Evolutionary conservation across 2,888 invertebrate species (phyloP).

Genomic region (Drosophila nr. perissopoda): DNA sequence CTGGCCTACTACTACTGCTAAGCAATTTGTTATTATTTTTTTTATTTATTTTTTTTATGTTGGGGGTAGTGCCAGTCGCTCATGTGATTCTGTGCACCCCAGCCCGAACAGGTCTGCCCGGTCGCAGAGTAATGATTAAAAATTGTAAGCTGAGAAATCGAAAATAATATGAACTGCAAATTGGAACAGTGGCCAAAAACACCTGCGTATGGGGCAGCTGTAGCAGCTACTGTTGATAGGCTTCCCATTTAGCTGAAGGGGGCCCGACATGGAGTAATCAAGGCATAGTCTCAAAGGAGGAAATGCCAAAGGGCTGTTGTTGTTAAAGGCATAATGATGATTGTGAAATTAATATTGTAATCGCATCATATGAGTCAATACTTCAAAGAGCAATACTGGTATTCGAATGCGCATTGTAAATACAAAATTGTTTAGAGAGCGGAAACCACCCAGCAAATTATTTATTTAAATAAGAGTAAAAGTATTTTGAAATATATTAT

Average conservation of each 20-base stretch:
- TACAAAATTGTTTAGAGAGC: neutral
- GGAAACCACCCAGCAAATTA: neutral
- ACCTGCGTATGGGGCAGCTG: constrained; percentile 55
- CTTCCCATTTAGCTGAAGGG: constrained; percentile 44
- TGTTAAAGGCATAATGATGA: constrained; percentile 56
- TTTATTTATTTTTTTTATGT: constrained; percentile 6
- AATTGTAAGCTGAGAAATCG: constrained; percentile 70
- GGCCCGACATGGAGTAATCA: constrained; percentile 45
- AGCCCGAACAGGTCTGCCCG: constrained; percentile 13
- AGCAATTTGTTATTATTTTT: constrained; percentile 57
- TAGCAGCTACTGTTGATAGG: constrained; percentile 62
- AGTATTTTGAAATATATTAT: neutral
- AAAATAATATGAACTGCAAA: constrained; percentile 72
- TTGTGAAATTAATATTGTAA: constrained; percentile 67
- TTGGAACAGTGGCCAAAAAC: constrained; percentile 75
- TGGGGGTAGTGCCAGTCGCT: constrained; percentile 54
- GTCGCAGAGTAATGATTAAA: constrained; percentile 71
- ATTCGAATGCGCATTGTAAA: neutral
- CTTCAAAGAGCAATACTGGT: constrained; percentile 2
- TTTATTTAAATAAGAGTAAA: constrained; percentile 2
- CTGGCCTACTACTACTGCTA: constrained; percentile 39
- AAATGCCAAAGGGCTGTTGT: constrained; percentile 21
- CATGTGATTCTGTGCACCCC: constrained; percentile 43
- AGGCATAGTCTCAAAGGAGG: constrained; percentile 26
- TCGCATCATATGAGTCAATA: constrained; percentile 20